Conservation (phyloP, 2,888 invertebrate genomes). For the Polydrusus tereticollis region DNA sequence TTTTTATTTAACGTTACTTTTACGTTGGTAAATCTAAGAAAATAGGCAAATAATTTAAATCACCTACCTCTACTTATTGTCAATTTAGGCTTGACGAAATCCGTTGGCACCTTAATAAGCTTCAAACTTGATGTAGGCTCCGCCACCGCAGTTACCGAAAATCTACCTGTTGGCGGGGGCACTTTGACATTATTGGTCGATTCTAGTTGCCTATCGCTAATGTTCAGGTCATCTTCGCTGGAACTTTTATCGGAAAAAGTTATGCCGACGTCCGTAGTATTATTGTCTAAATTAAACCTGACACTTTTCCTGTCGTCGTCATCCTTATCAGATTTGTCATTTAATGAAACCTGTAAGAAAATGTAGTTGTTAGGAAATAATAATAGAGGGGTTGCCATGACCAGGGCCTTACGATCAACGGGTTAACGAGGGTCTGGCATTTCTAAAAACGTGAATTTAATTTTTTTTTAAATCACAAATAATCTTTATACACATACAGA, state of each 20-base stretch:
- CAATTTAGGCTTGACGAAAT: constrained; percentile 73
- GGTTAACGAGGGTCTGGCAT: background rate
- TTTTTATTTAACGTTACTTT: no score
- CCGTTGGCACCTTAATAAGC: constrained; percentile 72
- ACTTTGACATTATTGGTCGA: constrained; percentile 58
- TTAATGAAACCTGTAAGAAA: constrained; percentile 36
- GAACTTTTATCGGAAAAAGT: constrained; percentile 64
- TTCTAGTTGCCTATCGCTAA: constrained; percentile 53
- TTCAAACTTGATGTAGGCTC: constrained; percentile 60
- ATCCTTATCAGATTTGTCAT: constrained; percentile 65
- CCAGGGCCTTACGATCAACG: no score
- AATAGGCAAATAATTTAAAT: background rate
- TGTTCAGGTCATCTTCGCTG: constrained; percentile 59
- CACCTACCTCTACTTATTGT: constrained; percentile 66
- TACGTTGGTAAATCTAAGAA: no score
- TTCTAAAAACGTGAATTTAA: no score
- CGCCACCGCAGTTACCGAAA: constrained; percentile 60
- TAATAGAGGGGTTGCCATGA: no score
- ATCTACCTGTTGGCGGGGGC: constrained; percentile 57
- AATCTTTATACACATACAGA: no score
- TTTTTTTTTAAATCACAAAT: no score
- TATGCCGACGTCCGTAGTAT: constrained; percentile 66
- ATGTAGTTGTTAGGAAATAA: background rate
- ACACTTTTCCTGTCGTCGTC: constrained; percentile 86
- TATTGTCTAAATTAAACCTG: constrained; percentile 72